Evolutionary conservation across 2,888 invertebrate species (phyloP).

Genomic region (Sinotaia quadrata): DNA sequence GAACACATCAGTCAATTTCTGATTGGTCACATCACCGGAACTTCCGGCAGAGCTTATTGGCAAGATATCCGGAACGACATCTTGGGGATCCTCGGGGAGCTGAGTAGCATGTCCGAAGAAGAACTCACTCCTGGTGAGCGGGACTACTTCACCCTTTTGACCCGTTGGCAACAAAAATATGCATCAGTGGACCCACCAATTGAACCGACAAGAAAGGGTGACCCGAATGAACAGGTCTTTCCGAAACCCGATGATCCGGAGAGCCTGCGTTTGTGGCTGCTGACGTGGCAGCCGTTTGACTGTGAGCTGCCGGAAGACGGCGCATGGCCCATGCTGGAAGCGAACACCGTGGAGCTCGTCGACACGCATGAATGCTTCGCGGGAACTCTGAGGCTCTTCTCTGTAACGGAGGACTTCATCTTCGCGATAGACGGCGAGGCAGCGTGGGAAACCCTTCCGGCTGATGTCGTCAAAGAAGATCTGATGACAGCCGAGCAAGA

Average conservation of each 20-base stretch:
- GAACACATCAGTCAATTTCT: constrained; percentile 4
- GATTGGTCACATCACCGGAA: constrained; percentile 9
- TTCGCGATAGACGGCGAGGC: constrained; percentile 32
- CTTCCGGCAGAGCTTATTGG: constrained; percentile 20
- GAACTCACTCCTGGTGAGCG: constrained; percentile 19
- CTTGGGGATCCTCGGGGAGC: constrained; percentile 28
- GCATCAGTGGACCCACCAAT: constrained; percentile 11
- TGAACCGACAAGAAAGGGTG: constrained; percentile 15
- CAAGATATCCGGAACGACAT: constrained; percentile 30
- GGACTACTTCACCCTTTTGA: constrained; percentile 42
- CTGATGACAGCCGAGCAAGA: constrained; percentile 33
- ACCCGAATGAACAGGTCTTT: constrained; percentile 46
- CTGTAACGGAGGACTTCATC: constrained; percentile 12
- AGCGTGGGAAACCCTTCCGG: constrained; percentile 31
- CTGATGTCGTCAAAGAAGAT: constrained; percentile 27
- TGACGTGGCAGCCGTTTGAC: constrained; percentile 47
- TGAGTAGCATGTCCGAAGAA: constrained; percentile 6
- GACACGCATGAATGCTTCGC: constrained; percentile 25
- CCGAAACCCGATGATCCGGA: constrained; percentile 43
- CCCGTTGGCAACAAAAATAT: constrained; percentile 43
- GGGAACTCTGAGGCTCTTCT: constrained; percentile 9
- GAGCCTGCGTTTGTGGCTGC: constrained; percentile 42
- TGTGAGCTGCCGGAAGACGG: constrained; percentile 41
- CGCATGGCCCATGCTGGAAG: constrained; percentile 33
- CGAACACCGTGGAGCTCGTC: constrained; percentile 10